phyloP scores from a whole-genome alignment of 2,888 invertebrate species.

The Chorisops tibialis region DNA sequence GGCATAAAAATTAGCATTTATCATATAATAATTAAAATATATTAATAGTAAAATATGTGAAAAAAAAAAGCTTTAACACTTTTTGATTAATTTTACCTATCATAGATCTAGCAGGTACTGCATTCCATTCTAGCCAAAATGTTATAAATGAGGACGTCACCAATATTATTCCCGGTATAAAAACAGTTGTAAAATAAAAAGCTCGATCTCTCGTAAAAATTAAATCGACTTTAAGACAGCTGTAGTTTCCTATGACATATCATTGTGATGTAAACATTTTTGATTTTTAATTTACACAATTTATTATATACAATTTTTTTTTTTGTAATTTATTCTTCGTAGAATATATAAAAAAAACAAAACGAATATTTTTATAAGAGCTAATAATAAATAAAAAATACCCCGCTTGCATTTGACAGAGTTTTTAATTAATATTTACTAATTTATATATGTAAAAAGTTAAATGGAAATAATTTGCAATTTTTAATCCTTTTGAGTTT shows the following conservation, averaged over 20 bases:
- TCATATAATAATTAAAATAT: not conserved
- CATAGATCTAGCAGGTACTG: conserved; percentile 94
- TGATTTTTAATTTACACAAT: too few relatives aligned
- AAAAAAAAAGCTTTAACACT: conserved; percentile 4
- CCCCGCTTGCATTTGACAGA: too few relatives aligned
- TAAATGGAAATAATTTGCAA: too few relatives aligned
- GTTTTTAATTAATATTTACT: too few relatives aligned
- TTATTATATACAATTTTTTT: too few relatives aligned
- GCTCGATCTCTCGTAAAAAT: conserved; percentile 93
- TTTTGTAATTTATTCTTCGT: too few relatives aligned
- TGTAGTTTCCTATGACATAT: conserved; percentile 77
- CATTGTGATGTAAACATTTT: conserved; percentile 1
- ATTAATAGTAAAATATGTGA: not conserved
- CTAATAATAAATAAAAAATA: too few relatives aligned
- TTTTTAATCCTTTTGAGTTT: too few relatives aligned
- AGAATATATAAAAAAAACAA: too few relatives aligned
- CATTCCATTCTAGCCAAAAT: conserved; percentile 97
- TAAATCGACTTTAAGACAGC: conserved; percentile 90
- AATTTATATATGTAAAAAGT: too few relatives aligned
- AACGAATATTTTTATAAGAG: too few relatives aligned
- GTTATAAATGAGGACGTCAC: conserved; percentile 96
- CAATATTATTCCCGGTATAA: conserved; percentile 93
- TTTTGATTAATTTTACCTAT: conserved; percentile 67
- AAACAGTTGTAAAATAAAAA: conserved; percentile 95
- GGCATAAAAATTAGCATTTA: conserved; percentile 22